Evolutionary conservation across 2,113 vertebrate genomes (phyloP), one percentile per base, ranked within the genome.

Genomic region (Oncorhynchus mykiss): DNA sequence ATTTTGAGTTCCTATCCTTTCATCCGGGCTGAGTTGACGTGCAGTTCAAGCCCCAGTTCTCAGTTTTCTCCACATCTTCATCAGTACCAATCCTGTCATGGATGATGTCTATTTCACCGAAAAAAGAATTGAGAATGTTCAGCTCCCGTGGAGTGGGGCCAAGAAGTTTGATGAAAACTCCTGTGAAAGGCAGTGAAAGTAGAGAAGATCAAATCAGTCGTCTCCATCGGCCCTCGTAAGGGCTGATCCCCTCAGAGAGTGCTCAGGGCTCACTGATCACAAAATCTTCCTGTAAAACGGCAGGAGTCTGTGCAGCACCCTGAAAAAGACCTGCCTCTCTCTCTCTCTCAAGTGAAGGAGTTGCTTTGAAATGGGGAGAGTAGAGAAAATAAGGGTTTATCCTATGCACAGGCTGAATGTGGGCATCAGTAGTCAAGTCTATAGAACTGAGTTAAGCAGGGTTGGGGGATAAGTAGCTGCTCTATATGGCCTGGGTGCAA

Each of bases 221-320:
- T 76, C 91, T 86, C 71, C 80, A 83, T 83, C 71, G 83, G 80
- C 79, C 85, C 87, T 77, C 72, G 73, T 91, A 85, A 89, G 88
- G 78, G 84, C 83, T 73, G 89, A 84, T 83, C 82, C 83, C 81
- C 79, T 79, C 80, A 39, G 79, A 86, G 84, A 90, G 85, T 84
- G 78, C 82, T 85, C 71, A 84, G 24, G 12, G 51, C 51, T 54
- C 51, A 78, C 9, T 49, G 62, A 45, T 45, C 39, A 45, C 39
- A 45, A 45, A 11, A 11, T 89, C 87, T 18, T 82, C 85, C 85
- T 80, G 83, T 92, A 90, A 92, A 92, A 92, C 91, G 89, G 88
- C 82, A 62, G 92, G 89, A 89, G 87, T 80, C 73, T 16, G 68
- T 79, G 72, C 83, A 86, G 83, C 66, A 64, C 67, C 2, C 85